A percentile compares a stretch with the other conserved stretches of the same genome.
Conservation (phyloP, 2,888 invertebrate genomes). For the Cybosia mesomella region DNA sequence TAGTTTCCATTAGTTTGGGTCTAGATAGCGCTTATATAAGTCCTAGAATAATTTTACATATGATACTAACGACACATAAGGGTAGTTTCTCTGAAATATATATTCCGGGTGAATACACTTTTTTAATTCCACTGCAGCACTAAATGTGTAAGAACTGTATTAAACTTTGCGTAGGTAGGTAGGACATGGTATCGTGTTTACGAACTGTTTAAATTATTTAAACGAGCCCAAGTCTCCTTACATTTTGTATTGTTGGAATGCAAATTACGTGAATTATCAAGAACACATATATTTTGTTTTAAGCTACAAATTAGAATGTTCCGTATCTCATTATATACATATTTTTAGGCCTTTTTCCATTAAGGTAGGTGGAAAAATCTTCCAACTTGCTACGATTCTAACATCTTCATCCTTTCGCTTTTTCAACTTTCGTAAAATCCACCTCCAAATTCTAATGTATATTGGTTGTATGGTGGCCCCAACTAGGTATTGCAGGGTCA, state of each 20-base stretch:
- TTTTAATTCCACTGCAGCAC: constrained; percentile 3
- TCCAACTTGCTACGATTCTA: not conserved
- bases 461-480: too few species aligned
- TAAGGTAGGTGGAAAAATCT: not conserved
- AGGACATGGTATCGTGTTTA: constrained; percentile 17
- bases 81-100: not conserved
- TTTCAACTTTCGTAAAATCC: not conserved
- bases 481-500: too few species aligned
- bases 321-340: constrained; percentile 34
- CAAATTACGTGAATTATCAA: constrained; percentile 36
- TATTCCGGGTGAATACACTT: not conserved
- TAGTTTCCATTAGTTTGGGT: too few species aligned
- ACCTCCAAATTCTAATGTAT: too few species aligned
- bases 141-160: not conserved
- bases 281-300: constrained; percentile 21
- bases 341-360: too few species aligned
- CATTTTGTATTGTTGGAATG: constrained; percentile 20
- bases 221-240: constrained; percentile 19
- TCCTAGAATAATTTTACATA: not conserved
- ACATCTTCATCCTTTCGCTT: too few species aligned
- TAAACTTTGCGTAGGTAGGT: constrained; percentile 1
- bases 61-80: not conserved
- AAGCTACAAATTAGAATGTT: constrained; percentile 21
- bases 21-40: not conserved
- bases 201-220: constrained; percentile 29